Base-by-base conservation (phyloP, 1,140 invertebrate genomes). In the Magallana gigas region DNA sequence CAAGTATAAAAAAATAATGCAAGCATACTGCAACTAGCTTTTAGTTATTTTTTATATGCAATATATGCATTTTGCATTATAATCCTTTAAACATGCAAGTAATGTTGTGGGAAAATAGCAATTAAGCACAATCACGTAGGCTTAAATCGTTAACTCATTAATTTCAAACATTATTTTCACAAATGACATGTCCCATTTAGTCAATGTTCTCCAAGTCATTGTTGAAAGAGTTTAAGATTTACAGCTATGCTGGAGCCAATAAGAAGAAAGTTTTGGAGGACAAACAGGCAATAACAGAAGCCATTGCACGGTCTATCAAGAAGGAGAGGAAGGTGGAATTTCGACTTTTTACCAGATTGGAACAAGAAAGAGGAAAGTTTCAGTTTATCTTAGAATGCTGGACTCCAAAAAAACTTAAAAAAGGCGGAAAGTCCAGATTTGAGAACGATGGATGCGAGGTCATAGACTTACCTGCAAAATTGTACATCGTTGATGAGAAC, bases 201-300 rank as follows among this genome's bases (percentile, higher is more conserved):
- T 48, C 36, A 48, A 2, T 2, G 2, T 48, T 48, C 36, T 48
- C 5, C 36, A 48, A 48, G 36, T 48, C 36, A 48, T 48, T 48
- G 36, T 48, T 48, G 36, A 18, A 58, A 18, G 57, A n/a, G 57
- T 57, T n/a, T 56, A 83, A 57, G 14, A 57, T n/a, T 83, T 57
- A n/a, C 81, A 83, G 81, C 14, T 83, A 83, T 58, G 81, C 81
- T n/a, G 81, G 81, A n/a, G 81, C 81, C 16, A 83, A 18, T 29
- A 57, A 58, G 57, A 83, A 83, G 57, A 57, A 57, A 9, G 57
- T 56, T 3, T 1, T 57, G 48, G 18, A 83, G 48, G 81, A 83
- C 11, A 83, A 83, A 83, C 7, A n/a, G 48, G 14, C 36, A 57
- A 12, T 83, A 12, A 16, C 57, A 0, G 16, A 83, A n/a, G 81